phyloP scores from a whole-genome alignment of 2,797 vertebrate species.

The Threskiornis aethiopicus region DNA sequence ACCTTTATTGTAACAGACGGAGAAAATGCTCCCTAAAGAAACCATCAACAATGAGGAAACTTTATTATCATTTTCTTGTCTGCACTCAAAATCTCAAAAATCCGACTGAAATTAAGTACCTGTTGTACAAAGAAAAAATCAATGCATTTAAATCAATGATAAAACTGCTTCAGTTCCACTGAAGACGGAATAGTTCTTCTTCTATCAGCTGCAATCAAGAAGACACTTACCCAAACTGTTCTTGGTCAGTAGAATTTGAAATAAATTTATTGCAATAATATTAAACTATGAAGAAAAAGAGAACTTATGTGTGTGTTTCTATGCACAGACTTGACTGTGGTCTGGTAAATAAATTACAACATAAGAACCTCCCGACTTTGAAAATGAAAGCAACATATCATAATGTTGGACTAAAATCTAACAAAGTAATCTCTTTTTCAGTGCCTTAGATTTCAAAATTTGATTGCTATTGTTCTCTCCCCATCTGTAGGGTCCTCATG shows the following conservation, averaged over 20 bases:
- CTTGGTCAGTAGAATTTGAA: neutral
- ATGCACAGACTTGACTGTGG: neutral
- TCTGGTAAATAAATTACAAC: neutral
- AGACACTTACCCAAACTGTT: neutral
- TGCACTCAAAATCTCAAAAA: neutral
- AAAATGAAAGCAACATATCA: neutral
- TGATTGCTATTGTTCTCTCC: neutral
- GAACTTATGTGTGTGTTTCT: neutral
- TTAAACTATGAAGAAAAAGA: neutral
- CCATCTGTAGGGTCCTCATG: neutral
- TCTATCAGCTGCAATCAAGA: neutral
- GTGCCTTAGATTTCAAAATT: neutral
- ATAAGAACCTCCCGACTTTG: neutral
- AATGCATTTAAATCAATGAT: slow-evolving; percentile 3
- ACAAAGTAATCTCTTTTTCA: neutral
- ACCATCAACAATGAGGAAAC: neutral
- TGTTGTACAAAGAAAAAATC: neutral
- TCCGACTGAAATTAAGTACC: neutral
- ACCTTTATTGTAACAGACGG: neutral
- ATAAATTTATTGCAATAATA: neutral
- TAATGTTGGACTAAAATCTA: neutral
- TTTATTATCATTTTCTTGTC: neutral
- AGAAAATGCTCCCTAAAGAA: slow-evolving; percentile 12
- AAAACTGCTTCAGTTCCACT: neutral
- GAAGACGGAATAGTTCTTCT: neutral